phyloP scores from a whole-genome alignment of 2,797 vertebrate genomes.

The Enteromius thamalakanensis region DNA sequence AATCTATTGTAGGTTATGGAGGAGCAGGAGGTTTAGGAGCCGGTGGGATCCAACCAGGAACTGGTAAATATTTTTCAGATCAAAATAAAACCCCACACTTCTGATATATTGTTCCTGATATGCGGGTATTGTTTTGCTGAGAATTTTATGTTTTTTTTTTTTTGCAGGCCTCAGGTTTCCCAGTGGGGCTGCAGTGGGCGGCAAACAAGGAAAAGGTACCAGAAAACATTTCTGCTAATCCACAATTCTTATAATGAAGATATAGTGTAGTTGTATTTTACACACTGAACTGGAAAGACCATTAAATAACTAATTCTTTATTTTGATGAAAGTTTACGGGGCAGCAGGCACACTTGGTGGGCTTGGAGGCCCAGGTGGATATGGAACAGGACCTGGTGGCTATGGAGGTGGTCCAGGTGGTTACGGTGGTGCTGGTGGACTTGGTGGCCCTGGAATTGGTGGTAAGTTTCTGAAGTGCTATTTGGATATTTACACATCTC shows the following conservation, averaged over 20 bases:
- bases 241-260: neutral
- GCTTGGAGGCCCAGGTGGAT: constrained; percentile 20
- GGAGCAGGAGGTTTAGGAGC: constrained; percentile 61
- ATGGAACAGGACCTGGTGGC: constrained; percentile 58
- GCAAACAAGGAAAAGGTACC: constrained; percentile 75
- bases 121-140: neutral
- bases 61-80: constrained; percentile 64
- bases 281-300: neutral
- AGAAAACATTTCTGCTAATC: neutral
- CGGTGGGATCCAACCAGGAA: constrained; percentile 69
- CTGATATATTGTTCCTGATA: neutral
- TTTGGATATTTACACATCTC: neutral
- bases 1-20: constrained; percentile 69
- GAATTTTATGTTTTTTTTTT: neutral
- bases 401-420: constrained; percentile 55
- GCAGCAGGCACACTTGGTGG: constrained; percentile 57
- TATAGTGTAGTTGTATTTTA: neutral
- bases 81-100: neutral
- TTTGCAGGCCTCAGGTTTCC: constrained; percentile 72
- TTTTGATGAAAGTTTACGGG: constrained; percentile 66
- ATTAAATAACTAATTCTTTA: constrained; percentile 17
- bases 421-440: constrained; percentile 64
- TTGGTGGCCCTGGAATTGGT: constrained; percentile 57
- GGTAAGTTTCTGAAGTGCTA: constrained; percentile 57
- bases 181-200: constrained; percentile 70